These are phyloP conservation scores for Abrostola tripartita DNA, from an alignment of 2,888 invertebrate species.

Conservation along the genomic window DNA sequence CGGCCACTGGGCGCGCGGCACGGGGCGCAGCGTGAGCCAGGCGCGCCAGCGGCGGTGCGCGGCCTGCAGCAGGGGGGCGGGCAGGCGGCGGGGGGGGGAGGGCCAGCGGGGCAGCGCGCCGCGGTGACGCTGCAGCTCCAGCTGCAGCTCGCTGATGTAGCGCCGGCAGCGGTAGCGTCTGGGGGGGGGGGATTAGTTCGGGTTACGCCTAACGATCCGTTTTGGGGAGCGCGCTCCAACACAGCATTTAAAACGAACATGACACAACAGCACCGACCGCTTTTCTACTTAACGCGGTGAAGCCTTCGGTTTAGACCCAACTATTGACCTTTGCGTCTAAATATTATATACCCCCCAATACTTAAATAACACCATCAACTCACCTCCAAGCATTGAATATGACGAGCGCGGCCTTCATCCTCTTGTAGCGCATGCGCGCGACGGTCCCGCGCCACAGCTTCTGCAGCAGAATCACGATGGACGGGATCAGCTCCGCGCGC, in stretches of 20 bases:
- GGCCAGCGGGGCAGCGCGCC: slow-evolving; percentile 91
- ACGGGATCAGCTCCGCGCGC: slow-evolving; percentile 95
- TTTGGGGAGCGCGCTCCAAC: too few relatives aligned
- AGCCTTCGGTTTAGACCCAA: too few relatives aligned
- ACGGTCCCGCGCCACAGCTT: slow-evolving; percentile 97
- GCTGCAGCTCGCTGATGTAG: slow-evolving; percentile 75
- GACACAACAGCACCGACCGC: too few relatives aligned
- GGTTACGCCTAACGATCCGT: too few relatives aligned
- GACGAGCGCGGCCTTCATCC: slow-evolving; percentile 94
- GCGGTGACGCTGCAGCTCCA: slow-evolving; percentile 67
- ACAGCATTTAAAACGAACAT: too few relatives aligned
- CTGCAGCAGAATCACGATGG: slow-evolving; percentile 97
- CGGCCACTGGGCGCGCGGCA: slow-evolving; percentile 92
- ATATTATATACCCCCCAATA: too few relatives aligned
- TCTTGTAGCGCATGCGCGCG: slow-evolving; percentile 93
- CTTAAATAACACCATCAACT: slow-evolving; percentile 48
- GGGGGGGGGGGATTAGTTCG: slow-evolving; percentile 1
- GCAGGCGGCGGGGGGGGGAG: slow-evolving; percentile 89
- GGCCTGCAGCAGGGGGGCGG: slow-evolving; percentile 85
- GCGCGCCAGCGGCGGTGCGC: slow-evolving; percentile 96
- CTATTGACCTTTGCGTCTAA: too few relatives aligned
- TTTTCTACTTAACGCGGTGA: too few relatives aligned
- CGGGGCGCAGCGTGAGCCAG: slow-evolving; percentile 93
- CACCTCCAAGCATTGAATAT: slow-evolving; percentile 94
- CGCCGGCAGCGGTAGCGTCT: slow-evolving; percentile 82